Base-by-base conservation (phyloP, 2,113 vertebrate species). In the Entomyzon cyanotis region DNA sequence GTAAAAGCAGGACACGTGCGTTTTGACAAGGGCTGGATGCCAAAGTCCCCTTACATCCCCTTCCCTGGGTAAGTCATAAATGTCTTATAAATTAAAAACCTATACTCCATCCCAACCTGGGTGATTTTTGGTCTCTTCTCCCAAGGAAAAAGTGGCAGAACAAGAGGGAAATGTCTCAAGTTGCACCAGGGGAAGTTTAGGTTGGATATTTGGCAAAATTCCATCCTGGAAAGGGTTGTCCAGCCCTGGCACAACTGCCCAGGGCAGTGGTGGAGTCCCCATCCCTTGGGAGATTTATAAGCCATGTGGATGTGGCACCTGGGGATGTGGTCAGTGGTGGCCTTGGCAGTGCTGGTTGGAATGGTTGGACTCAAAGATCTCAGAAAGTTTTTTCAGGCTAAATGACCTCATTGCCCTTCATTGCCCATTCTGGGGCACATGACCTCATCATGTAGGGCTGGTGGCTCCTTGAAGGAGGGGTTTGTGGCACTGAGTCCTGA, bases 401-500 rank as follows among this genome's bases (percentile, higher is more conserved):
- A 82, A 55, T 47, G 17, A 41, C 30, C 39, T 83, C 16, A 7
- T 6, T 68, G 67, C n/a, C 22, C 55, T 39, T 27, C 46, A 25
- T 0, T 31, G 69, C 59, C 53, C 46, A 16, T 22, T 8, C 62
- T 62, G 39, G 46, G 42, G 27, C 10, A 7, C 22, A 5, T 7
- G 58, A 9, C 3, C 15, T 30, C 2, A 0, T 20, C 1, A 0
- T 12, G 27, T 2, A 19, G 21, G 3, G 28, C n/a, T 37, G 42
- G 53, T 3, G 5, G 76, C 63, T 77, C 59, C 89, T 67, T 1
- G 0, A 15, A 24, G 70, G 33, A 71, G 13, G 8, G 2, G 9
- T 10, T 27, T 79, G 56, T 74, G 70, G 12, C 60, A 33, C 21
- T 6, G 24, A 59, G 44, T 56, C 74, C 44, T 31, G 23, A 12